Percentiles rank a stretch among this genome's conserved stretches.
These are phyloP conservation scores for Pseudomyrmex cubaensis DNA, from an alignment of 1,140 invertebrate species.

Conservation along the genomic window DNA sequence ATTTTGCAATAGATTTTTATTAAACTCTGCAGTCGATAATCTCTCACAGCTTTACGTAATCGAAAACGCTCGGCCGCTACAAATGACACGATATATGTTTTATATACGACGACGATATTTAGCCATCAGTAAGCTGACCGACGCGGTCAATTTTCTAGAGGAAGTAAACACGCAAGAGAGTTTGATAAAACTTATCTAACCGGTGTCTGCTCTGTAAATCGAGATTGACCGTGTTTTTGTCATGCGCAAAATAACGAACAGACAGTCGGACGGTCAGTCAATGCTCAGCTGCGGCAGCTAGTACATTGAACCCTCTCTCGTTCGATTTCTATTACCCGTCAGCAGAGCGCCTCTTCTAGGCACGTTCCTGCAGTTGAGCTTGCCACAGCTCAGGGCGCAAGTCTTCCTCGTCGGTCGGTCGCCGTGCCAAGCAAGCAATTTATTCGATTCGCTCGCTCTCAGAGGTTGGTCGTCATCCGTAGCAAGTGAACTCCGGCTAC, in stretches of 20 bases:
- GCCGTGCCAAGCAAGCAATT: slow-evolving; percentile 68
- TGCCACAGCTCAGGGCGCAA: slow-evolving; percentile 67
- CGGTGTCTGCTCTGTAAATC: neutral
- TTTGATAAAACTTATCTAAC: slow-evolving; percentile 52
- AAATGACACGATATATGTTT: neutral
- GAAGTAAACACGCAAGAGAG: neutral
- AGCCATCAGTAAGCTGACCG: neutral
- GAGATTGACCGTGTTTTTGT: neutral
- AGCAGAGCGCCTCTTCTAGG: neutral
- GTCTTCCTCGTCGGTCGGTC: slow-evolving; percentile 66
- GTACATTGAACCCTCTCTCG: neutral
- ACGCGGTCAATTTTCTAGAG: neutral
- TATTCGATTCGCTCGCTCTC: slow-evolving; percentile 68
- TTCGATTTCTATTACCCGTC: neutral
- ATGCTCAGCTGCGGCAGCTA: neutral
- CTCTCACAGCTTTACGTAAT: too few relatives aligned
- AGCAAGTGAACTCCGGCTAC: slow-evolving; percentile 21
- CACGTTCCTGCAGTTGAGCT: slow-evolving; percentile 62
- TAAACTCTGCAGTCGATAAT: neutral
- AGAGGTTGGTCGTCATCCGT: slow-evolving; percentile 57
- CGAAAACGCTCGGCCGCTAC: neutral
- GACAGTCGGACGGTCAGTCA: slow-evolving; percentile 5
- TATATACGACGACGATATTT: neutral
- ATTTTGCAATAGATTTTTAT: slow-evolving; percentile 11
- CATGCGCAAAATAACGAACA: neutral